A percentile compares a stretch with the other conserved stretches of the same genome.
Conservation (phyloP, 2,797 vertebrate species). For the Rhinogobio ventralis region DNA sequence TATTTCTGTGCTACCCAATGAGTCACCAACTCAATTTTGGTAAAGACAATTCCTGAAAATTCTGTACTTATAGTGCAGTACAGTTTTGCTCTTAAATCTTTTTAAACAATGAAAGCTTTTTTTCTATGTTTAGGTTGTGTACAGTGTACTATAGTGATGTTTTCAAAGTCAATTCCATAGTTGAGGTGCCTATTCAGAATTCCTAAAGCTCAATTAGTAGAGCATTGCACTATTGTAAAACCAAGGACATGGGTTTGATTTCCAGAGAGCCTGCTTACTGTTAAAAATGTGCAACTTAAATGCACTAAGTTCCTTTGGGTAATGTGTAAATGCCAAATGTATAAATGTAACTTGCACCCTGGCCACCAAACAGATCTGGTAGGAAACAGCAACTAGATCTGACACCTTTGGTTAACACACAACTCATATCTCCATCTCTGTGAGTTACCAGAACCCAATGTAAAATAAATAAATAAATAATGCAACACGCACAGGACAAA, state of each 20-base stretch:
- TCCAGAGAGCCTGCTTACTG: not conserved
- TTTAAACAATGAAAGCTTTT: too few relatives aligned
- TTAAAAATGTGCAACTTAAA: not conserved
- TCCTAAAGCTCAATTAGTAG: too few relatives aligned
- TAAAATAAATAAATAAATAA: not conserved
- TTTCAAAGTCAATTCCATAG: too few relatives aligned
- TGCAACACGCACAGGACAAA: not conserved
- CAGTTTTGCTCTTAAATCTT: too few relatives aligned
- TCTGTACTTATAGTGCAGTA: not conserved
- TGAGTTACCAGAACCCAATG: not conserved
- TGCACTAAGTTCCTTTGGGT: not conserved
- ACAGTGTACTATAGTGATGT: too few relatives aligned
- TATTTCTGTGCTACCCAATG: not conserved
- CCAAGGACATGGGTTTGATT: too few relatives aligned
- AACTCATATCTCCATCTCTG: not conserved
- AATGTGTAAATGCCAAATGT: constrained; percentile 10
- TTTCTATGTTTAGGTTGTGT: too few relatives aligned
- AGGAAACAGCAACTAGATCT: constrained; percentile 3
- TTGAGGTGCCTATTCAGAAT: too few relatives aligned
- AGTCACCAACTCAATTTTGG: not conserved
- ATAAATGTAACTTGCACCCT: constrained; percentile 4
- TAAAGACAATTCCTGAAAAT: not conserved
- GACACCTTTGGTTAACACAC: not conserved
- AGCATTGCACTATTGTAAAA: too few relatives aligned
- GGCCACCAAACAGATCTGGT: not conserved